phyloP scores from a whole-genome alignment of 2,888 invertebrate genomes.

The Leptopilina myrica region DNA sequence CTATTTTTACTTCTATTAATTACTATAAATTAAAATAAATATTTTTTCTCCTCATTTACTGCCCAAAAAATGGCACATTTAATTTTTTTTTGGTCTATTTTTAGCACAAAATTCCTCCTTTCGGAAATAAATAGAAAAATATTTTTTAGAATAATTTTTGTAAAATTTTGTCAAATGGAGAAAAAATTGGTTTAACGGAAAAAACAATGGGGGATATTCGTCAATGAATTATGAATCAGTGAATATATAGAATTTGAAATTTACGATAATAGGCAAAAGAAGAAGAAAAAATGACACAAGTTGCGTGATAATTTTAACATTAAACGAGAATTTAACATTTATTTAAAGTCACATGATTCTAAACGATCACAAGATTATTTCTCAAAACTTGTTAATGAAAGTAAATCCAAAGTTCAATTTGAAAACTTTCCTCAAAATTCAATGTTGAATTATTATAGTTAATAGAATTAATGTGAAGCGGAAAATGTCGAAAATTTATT shows the following conservation, averaged over 20 bases:
- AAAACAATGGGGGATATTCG: not conserved
- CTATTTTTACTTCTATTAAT: no score
- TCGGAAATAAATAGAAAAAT: no score
- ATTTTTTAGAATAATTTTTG: no score
- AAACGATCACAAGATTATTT: constrained; percentile 1
- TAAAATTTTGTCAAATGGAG: no score
- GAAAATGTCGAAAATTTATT: no score
- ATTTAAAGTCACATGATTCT: constrained; percentile 19
- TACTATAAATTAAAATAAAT: no score
- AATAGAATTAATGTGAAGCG: no score
- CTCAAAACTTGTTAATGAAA: not conserved
- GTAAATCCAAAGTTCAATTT: constrained; percentile 1
- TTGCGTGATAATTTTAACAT: not conserved
- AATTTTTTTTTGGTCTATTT: no score
- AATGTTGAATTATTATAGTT: not conserved
- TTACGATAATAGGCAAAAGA: constrained; percentile 42
- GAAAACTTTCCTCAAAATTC: not conserved
- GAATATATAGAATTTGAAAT: constrained; percentile 39
- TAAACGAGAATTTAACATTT: not conserved
- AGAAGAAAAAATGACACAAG: not conserved
- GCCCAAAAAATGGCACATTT: no score
- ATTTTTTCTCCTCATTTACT: no score
- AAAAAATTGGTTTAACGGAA: constrained; percentile 21
- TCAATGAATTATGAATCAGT: constrained; percentile 35
- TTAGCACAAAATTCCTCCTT: no score